These are phyloP conservation scores for Brachyrhaphis roseni DNA, from an alignment of 2,797 vertebrate species.

Conservation along the genomic window DNA sequence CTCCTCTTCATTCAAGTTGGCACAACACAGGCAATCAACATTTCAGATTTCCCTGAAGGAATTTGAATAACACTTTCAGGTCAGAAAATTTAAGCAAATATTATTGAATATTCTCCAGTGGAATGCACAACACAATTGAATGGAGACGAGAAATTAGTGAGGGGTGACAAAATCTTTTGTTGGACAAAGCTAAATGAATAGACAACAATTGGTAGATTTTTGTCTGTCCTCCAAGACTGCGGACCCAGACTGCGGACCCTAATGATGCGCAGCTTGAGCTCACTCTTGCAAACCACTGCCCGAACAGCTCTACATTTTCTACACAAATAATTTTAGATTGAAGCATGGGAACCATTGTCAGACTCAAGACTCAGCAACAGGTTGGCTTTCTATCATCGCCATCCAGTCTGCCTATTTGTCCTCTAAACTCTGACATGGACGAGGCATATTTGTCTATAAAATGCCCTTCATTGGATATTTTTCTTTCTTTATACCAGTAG, in stretches of 20 bases:
- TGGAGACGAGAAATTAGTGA: slow-evolving; percentile 70
- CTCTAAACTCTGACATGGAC: background rate
- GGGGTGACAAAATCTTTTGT: slow-evolving; percentile 73
- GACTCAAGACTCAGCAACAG: background rate
- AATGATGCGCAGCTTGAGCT: slow-evolving; percentile 75
- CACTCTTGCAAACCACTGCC: slow-evolving; percentile 67
- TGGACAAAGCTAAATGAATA: slow-evolving; percentile 61
- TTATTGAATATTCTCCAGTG: slow-evolving; percentile 63
- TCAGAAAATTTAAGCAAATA: slow-evolving; percentile 67
- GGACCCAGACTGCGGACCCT: slow-evolving; percentile 62
- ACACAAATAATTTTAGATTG: slow-evolving; percentile 53
- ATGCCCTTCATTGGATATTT: background rate
- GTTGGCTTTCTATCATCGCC: background rate
- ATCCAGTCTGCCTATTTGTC: background rate
- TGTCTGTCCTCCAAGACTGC: slow-evolving; percentile 49
- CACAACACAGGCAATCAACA: slow-evolving; percentile 18
- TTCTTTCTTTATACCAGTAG: background rate
- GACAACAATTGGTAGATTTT: slow-evolving; percentile 62
- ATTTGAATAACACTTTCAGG: slow-evolving; percentile 58
- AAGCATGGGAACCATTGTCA: slow-evolving; percentile 54
- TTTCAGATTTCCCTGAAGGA: slow-evolving; percentile 37
- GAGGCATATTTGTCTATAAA: background rate
- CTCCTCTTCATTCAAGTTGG: slow-evolving; percentile 52
- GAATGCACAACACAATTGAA: slow-evolving; percentile 65
- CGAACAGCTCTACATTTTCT: slow-evolving; percentile 55